Conservation (phyloP, 1,140 invertebrate species). For the Dendroctonus valens region DNA sequence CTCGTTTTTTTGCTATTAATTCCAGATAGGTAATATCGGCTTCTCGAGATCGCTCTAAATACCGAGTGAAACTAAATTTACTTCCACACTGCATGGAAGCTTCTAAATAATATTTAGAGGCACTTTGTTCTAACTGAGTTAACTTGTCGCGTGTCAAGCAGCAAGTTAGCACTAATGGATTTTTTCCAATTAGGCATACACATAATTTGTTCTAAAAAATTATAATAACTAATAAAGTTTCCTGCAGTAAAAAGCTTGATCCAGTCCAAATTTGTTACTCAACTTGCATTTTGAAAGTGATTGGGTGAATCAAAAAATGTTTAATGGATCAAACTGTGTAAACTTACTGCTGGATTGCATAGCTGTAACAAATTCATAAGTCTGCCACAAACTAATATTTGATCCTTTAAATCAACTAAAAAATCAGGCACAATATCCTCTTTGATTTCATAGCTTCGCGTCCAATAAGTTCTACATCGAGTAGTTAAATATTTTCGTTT, state of each 20-base stretch:
- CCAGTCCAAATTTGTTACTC: not conserved
- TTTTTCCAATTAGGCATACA: conserved; percentile 41
- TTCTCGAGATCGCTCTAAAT: conserved; percentile 28
- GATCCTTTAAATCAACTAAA: conserved; percentile 41
- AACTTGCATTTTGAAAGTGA: not conserved
- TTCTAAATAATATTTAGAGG: conserved; percentile 43
- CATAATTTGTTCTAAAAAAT: conserved; percentile 41
- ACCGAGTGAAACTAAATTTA: conserved; percentile 37
- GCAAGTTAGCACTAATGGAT: conserved; percentile 40
- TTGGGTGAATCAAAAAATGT: conserved; percentile 1
- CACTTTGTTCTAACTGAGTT: conserved; percentile 36
- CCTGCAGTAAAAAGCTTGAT: not conserved
- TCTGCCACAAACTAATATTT: conserved; percentile 47
- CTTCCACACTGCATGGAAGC: conserved; percentile 41
- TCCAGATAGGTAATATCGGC: conserved; percentile 34
- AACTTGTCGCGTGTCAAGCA: conserved; percentile 44
- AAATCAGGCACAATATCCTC: conserved; percentile 48
- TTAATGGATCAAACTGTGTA: not conserved
- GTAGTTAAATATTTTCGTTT: conserved; percentile 40
- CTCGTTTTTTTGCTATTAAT: conserved; percentile 42
- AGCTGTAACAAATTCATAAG: conserved; percentile 48
- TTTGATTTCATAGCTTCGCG: conserved; percentile 39
- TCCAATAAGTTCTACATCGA: conserved; percentile 48
- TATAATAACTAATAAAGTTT: not conserved
- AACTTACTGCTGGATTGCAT: conserved; percentile 43